Evolutionary conservation across 2,888 invertebrate genomes (phyloP).

Genomic region (Cephus runcator): DNA sequence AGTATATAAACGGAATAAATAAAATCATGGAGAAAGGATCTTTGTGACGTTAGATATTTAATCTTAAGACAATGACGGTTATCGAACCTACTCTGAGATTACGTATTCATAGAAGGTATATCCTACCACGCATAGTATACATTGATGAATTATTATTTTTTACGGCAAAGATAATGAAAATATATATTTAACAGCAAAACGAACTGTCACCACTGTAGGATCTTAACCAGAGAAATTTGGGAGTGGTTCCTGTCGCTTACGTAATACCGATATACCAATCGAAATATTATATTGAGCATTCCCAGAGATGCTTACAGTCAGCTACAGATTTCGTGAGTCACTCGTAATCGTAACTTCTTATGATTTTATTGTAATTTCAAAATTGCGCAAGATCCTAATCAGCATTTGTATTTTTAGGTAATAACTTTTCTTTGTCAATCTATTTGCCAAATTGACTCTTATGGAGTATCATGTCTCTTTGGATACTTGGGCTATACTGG

Average conservation of each 20-base stretch:
- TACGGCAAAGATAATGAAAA: background rate
- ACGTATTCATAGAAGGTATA: background rate
- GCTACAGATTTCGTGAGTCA: background rate
- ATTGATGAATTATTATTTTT: background rate
- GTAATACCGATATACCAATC: background rate
- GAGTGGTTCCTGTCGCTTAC: background rate
- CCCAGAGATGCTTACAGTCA: background rate
- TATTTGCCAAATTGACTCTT: background rate
- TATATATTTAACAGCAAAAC: background rate
- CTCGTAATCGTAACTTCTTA: background rate
- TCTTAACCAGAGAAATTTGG: background rate
- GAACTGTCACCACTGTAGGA: background rate
- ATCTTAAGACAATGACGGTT: background rate
- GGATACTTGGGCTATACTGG: background rate
- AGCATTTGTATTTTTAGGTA: background rate
- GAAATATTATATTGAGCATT: background rate
- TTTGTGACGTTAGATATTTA: background rate
- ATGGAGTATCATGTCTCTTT: background rate
- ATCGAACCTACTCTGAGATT: background rate
- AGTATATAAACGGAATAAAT: background rate
- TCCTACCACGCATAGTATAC: background rate
- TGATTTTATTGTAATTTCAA: background rate
- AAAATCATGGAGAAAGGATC: slow-evolving; percentile 3
- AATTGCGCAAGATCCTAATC: background rate
- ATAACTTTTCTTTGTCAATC: background rate